Evolutionary conservation across 2,113 vertebrate species (phyloP), one percentile per base, ranked within the genome.

Genomic region (Eupsittula cactorum): DNA sequence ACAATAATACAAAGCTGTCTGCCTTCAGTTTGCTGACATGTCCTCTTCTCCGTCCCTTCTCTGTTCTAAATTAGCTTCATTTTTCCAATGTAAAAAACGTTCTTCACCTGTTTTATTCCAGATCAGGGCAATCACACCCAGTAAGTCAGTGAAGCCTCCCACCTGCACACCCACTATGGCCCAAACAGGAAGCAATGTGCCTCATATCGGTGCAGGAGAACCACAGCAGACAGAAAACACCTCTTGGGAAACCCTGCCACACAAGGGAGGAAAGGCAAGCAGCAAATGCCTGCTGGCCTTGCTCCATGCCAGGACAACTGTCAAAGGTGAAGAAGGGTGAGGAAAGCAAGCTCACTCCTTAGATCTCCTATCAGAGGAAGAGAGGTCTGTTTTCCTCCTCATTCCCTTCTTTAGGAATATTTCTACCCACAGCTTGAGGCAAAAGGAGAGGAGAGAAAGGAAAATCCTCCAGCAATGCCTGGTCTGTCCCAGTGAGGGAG

Each of bases 141-240:
- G 18, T 28, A 68, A 55, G 27, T 6, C 29, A 70, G 29, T 16
- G 47, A 76, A 52, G 20, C 21, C 8, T 70, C 23, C n/a, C 35
- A 69, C 3, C 33, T 44, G 12, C 35, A 57, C 39, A n/a, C 9
- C 8, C 16, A 18, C 6, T 68, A 27, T 82, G 62, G 37, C 17
- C 29, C 62, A 79, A 63, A 64, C 9, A 9, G 28, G 23, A 15
- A 84, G 11, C 19, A 70, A 17, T 0, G 0, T 42, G 7, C 27
- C 12, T 50, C 7, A 3, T 6, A 33, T 0, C 4, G 1, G 8
- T 70, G 35, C 33, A 77, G 44, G 27, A 87, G 16, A 87, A 24
- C 15, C 33, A 49, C 60, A 69, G 35, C 0, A 0, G 53, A 33
- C 50, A 0, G 0, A 78, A 90, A 70, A 16, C 13, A 57, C 2